A percentile compares a stretch with the other conserved stretches of the same genome.
These are phyloP conservation scores for Ivindomyrus marchei DNA, from an alignment of 2,113 vertebrate species.

Conservation along the genomic window DNA sequence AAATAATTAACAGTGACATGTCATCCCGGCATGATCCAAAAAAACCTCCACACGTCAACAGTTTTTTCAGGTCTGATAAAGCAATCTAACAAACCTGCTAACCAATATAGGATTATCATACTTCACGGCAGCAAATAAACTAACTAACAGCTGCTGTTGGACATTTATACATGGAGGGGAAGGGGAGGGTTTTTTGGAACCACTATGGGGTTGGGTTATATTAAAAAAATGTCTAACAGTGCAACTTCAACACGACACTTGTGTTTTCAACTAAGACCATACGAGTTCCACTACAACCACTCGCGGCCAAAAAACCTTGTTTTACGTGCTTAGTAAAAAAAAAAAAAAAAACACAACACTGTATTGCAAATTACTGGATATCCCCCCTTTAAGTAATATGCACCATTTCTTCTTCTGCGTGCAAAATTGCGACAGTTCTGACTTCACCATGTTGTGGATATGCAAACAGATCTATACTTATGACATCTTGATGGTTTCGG, in stretches of 20 bases:
- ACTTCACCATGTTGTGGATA: background rate
- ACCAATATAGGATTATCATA: background rate
- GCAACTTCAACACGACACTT: background rate
- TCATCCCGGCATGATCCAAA: background rate
- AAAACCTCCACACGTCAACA: background rate
- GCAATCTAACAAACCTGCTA: background rate
- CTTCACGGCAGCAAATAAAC: background rate
- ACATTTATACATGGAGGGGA: background rate
- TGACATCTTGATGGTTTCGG: background rate
- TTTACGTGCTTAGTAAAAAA: background rate
- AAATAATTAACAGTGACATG: background rate
- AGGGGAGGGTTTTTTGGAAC: background rate
- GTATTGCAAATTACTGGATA: background rate
- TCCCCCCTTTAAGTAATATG: background rate
- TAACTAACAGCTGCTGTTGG: background rate
- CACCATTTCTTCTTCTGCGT: background rate
- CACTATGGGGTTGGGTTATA: background rate
- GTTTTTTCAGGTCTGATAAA: background rate
- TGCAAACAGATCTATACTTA: background rate
- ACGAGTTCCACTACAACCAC: background rate
- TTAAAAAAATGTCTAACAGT: background rate
- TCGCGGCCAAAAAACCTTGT: background rate
- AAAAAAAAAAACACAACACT: background rate
- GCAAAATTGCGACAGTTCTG: background rate
- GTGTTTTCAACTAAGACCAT: background rate